Conservation (phyloP, 2,888 invertebrate genomes). For the Exocentrus adspersus region DNA sequence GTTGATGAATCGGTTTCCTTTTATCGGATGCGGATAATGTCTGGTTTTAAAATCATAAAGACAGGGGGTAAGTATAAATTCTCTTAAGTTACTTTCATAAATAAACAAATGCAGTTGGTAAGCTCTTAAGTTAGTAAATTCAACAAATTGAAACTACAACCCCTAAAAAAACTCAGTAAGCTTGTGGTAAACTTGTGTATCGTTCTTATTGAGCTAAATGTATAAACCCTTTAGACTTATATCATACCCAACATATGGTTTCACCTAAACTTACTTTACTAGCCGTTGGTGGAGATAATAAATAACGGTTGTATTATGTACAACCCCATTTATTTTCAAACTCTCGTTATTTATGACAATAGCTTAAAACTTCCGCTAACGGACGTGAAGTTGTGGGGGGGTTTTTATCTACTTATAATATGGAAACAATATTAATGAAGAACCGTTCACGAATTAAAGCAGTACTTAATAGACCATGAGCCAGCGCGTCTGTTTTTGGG, state of each 20-base stretch:
- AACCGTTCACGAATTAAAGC: too few species aligned
- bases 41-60: too few species aligned
- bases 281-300: neutral
- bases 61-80: too few species aligned
- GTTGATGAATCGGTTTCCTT: neutral
- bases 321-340: conserved; percentile 7
- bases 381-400: neutral
- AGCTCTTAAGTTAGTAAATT: too few species aligned
- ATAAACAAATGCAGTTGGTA: too few species aligned
- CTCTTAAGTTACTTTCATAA: too few species aligned
- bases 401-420: neutral
- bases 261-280: neutral
- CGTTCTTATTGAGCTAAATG: neutral
- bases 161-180: too few species aligned
- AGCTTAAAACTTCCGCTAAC: conserved; percentile 10
- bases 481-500: too few species aligned
- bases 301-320: conserved; percentile 6
- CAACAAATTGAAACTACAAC: too few species aligned
- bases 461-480: too few species aligned
- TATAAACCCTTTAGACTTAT: neutral
- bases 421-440: too few species aligned
- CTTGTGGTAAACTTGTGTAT: too few species aligned
- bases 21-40: neutral
- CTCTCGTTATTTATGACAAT: conserved; percentile 17
- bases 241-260: neutral